Evolutionary conservation across 1,140 invertebrate species (phyloP), one percentile per base, ranked within the genome.

Genomic region (Drusus annulatus): DNA sequence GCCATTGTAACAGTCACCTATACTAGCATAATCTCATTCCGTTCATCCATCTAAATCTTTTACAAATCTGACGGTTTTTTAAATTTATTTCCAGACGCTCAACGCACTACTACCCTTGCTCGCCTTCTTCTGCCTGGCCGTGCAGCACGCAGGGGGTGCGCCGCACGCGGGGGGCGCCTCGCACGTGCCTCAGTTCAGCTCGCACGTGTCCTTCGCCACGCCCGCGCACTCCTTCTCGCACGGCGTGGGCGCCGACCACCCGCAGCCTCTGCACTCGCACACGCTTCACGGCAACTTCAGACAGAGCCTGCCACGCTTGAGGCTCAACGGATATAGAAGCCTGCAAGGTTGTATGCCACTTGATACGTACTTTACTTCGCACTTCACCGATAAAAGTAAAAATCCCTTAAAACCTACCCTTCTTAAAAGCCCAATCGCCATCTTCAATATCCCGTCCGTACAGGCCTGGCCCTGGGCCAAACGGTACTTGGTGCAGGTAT

Each of bases 131-230:
- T 78, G 50, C 17, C 17, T 68, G 36, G 10, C 31, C 21, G 15
- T 58, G 7, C 36, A 13, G 36, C 17, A 8, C 13, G 51, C 60
- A 3, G 60, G 28, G 1, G 21, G 60, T 21, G 77, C 50, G 16
- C 73, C 87, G 3, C 85, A 87, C 36, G 81, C 84, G 21, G 13
- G 45, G 13, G 74, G 56, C 16, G 25, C 25, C 25, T 54, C 75
- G 23, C 75, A 76, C 36, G 15, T 19, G 2, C 45, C 87, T 1
- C 85, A 88, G 51, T 90, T 89, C 83, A 84, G 86, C 5, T 90
- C 89, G 0, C 89, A 90, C 68, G 87, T 90, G 10, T 87, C 84
- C 69, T 86, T 90, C 23, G 87, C 86, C 75, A 89, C 89, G 16
- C 89, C 89, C 0, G 84, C 86, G 5, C 79, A 85, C 13, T 89